Base-by-base conservation (phyloP, 2,113 vertebrate species). In the Apteryx mantelli region DNA sequence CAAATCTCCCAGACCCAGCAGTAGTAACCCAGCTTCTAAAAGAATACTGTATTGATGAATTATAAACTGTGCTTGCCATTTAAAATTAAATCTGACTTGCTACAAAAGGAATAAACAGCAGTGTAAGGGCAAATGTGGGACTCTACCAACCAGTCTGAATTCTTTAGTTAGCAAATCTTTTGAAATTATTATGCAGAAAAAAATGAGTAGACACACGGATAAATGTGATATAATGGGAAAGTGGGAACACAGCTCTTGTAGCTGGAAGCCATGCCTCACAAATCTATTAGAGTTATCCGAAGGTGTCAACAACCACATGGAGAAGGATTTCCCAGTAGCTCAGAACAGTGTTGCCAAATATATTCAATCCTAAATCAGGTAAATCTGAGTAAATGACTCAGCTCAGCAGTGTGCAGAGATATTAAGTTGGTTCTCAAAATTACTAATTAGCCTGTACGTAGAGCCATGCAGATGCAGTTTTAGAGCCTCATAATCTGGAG, bases 71-170 rank as follows among this genome's bases (percentile, higher is more conserved):
- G 6, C 26, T 84, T 86, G 36, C 50, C 64, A 55, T 71, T 87
- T 93, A 74, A 94, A 95, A 96, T 95, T 81, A 81, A 84, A 95
- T 81, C 65, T 89, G 36, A 88, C 64, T 82, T 92, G 12, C 16
- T 89, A 63, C 69, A 65, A 89, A 53, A 89, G 28, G 38, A 75
- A 79, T 82, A 68, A 78, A 96, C 77, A 78, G 61, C 70, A 48
- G 61, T 38, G 22, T 91, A 82, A 78, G n/a, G 12, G 52, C 84
- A 36, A 78, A 84, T 68, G 42, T 61, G 42, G 25, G 34, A 89
- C 78, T 38, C 26, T 84, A 91, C 52, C 28, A 30, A 82, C 13
- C 9, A 56, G 32, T 38, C 42, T 78, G 42, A 85, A 86, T 87
- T 82, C 84, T 91, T 92, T 13, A 91, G 70, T 60, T 79, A 74